These are phyloP conservation scores for Apodemus speciosus DNA, from an alignment of 2,113 vertebrate species.

Conservation along the genomic window DNA sequence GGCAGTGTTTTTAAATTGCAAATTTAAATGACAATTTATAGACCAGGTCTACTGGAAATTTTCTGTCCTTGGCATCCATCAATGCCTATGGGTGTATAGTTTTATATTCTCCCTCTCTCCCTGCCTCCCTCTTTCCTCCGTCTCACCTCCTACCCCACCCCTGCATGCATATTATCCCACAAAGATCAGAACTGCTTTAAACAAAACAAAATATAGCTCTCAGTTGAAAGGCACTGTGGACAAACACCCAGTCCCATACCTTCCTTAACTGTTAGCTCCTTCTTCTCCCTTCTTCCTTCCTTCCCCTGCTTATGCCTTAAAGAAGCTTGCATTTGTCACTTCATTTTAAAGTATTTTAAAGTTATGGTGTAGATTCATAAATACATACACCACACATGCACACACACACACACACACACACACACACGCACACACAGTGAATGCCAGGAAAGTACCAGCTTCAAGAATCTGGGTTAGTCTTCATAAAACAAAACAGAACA, in stretches of 20 bases:
- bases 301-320: not conserved
- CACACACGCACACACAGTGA: too few relatives aligned
- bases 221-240: slow-evolving; percentile 59
- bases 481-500: not conserved
- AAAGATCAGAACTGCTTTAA: slow-evolving; percentile 57
- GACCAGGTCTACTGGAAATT: slow-evolving; percentile 81
- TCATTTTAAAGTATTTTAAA: not conserved
- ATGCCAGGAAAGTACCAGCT: not conserved
- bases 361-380: not conserved
- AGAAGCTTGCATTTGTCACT: not conserved
- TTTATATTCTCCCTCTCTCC: slow-evolving; percentile 46
- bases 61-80: slow-evolving; percentile 75
- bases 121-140: not conserved
- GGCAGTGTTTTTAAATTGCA: slow-evolving; percentile 82
- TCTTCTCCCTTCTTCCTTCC: not conserved
- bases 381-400: too few relatives aligned
- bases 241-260: slow-evolving; percentile 4
- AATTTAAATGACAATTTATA: slow-evolving; percentile 83
- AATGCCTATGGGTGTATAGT: slow-evolving; percentile 46
- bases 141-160: not conserved
- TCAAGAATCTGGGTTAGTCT: not conserved
- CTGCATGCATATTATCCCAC: slow-evolving; percentile 49
- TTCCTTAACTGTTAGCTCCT: slow-evolving; percentile 5
- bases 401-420: too few relatives aligned
- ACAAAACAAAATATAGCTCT: slow-evolving; percentile 63